Evolutionary conservation across 2,113 vertebrate species (phyloP).

Genomic region (Phocoena phocoena): DNA sequence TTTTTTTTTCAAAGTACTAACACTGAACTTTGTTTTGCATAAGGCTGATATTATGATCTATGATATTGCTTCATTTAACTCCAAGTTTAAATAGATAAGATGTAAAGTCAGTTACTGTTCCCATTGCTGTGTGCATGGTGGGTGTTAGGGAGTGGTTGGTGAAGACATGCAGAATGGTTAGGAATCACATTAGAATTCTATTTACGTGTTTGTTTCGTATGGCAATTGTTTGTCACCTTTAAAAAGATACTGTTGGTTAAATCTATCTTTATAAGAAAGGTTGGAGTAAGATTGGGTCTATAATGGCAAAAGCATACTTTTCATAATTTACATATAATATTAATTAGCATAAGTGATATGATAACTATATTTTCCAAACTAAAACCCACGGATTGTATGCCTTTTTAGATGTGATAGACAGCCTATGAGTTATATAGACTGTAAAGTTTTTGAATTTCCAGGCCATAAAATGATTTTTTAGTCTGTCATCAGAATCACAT

Average conservation of each 20-base stretch:
- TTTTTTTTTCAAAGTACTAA: conserved; percentile 10
- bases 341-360: neutral
- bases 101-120: neutral
- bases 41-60: neutral
- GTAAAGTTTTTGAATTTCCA: neutral
- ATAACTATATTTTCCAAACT: conserved; percentile 21
- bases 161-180: neutral
- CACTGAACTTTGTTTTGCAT: neutral
- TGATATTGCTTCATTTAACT: neutral
- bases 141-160: neutral
- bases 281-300: conserved; percentile 35
- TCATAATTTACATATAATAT: neutral
- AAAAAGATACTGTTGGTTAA: conserved; percentile 2
- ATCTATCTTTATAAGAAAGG: conserved; percentile 4
- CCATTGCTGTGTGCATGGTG: neutral
- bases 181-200: neutral
- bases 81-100: neutral
- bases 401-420: neutral
- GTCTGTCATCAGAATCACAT: neutral
- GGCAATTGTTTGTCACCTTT: neutral
- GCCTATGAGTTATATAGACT: neutral
- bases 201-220: conserved; percentile 5
- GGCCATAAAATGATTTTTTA: conserved; percentile 5
- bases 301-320: neutral
- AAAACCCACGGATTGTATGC: neutral